These are phyloP conservation scores for Bombus impatiens DNA, from an alignment of 1,140 invertebrate species.

Conservation along the genomic window DNA sequence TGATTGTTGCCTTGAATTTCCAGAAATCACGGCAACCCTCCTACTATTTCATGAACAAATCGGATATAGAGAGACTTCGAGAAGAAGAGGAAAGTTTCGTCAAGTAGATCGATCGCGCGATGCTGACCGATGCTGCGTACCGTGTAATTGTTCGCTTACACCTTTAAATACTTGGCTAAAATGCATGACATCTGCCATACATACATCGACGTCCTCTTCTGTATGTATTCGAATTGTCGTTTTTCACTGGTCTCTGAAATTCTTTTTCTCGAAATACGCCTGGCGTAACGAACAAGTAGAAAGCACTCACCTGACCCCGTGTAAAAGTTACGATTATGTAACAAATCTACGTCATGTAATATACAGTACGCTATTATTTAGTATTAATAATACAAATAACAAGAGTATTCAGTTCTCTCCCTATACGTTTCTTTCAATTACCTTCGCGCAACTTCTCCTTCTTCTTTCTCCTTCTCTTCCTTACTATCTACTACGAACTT, in stretches of 20 bases:
- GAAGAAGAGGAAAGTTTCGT: conserved; percentile 87
- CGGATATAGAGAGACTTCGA: conserved; percentile 91
- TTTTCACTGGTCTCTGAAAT: not conserved
- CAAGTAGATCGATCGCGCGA: conserved; percentile 32
- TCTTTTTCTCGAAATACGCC: conserved; percentile 2
- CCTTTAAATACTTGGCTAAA: conserved; percentile 1
- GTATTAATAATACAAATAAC: conserved; percentile 41
- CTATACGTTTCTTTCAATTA: conserved; percentile 28
- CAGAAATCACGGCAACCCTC: conserved; percentile 92
- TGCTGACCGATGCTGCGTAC: not conserved
- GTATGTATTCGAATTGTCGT: not conserved
- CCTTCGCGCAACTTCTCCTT: not conserved
- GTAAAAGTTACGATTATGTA: conserved; percentile 4
- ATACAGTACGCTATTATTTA: conserved; percentile 28
- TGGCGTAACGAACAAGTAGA: not conserved
- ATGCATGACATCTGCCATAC: not conserved
- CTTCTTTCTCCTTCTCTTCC: not conserved
- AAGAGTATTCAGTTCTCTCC: conserved; percentile 7
- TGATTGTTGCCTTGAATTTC: conserved; percentile 22
- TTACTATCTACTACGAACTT: not conserved
- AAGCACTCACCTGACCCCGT: not conserved
- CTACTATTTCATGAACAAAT: conserved; percentile 96
- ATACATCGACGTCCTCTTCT: not conserved
- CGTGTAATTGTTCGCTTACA: not conserved
- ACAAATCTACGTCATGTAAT: conserved; percentile 31